These are phyloP conservation scores for Poeciliopsis infans DNA, from an alignment of 2,797 vertebrate species.

Conservation along the genomic window DNA sequence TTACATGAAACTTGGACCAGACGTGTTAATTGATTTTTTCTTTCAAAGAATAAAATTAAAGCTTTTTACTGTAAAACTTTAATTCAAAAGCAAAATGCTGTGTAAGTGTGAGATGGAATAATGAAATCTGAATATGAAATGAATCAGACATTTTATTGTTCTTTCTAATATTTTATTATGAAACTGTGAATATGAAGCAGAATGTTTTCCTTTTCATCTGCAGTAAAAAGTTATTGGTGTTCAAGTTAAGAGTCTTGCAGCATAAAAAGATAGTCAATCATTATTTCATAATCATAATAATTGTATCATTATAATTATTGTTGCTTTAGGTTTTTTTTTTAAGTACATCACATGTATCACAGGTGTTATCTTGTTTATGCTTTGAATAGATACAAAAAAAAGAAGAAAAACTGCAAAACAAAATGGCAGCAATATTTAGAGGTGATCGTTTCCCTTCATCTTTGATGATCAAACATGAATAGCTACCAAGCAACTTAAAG, in stretches of 20 bases:
- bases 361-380: not conserved
- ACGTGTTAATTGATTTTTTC: not conserved
- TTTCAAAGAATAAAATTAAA: not conserved
- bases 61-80: not conserved
- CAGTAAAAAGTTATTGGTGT: not conserved
- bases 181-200: not conserved
- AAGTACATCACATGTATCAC: not conserved
- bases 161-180: too few species aligned
- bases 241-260: not conserved
- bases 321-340: not conserved
- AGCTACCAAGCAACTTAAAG: not conserved
- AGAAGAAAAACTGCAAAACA: not conserved
- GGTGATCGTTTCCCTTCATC: not conserved
- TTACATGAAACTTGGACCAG: slow-evolving; percentile 2
- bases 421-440: not conserved
- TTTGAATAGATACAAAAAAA: not conserved
- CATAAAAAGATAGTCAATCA: not conserved
- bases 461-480: not conserved
- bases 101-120: not conserved
- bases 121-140: not conserved
- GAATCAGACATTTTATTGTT: not conserved
- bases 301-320: not conserved
- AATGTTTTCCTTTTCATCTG: not conserved
- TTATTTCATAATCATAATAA: not conserved
- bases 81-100: not conserved